These are phyloP conservation scores for Protomyctophum bolini DNA, from an alignment of 2,113 vertebrate species.

Conservation along the genomic window DNA sequence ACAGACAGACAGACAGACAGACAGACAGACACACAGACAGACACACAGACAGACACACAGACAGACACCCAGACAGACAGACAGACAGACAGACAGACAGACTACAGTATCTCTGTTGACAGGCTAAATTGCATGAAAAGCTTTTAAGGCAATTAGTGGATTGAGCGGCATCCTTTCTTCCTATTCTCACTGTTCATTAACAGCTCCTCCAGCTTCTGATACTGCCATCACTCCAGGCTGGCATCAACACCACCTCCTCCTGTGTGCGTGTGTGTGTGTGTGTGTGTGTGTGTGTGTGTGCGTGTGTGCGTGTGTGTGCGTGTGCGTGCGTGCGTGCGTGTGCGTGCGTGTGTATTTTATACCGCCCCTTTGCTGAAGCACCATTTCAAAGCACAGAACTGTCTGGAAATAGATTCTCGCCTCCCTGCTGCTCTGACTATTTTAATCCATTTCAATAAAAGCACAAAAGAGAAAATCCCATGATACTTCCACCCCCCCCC, in stretches of 20 bases:
- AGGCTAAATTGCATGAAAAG: conserved; percentile 80
- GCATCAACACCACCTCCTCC: conserved; percentile 67
- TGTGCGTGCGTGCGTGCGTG: conserved; percentile 40
- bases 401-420: conserved; percentile 66
- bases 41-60: conserved; percentile 28
- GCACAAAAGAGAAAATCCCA: conserved; percentile 54
- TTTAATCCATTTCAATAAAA: conserved; percentile 67
- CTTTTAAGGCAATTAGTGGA: conserved; percentile 83
- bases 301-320: conserved; percentile 20
- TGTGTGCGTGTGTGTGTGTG: conserved; percentile 7
- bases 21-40: conserved; percentile 37
- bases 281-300: conserved; percentile 32
- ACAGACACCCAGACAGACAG: conserved; percentile 27
- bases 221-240: conserved; percentile 76
- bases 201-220: conserved; percentile 78
- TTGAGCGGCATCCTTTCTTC: conserved; percentile 79
- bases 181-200: conserved; percentile 80
- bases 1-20: neutral
- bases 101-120: conserved; percentile 74
- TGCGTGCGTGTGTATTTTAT: conserved; percentile 60
- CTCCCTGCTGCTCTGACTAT: conserved; percentile 51
- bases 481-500: conserved; percentile 7
- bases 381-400: conserved; percentile 64
- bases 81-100: conserved; percentile 9
- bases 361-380: conserved; percentile 49